Conservation (phyloP, 35 echinoderm and acorn worm genomes). For the Chiridota heheva region DNA sequence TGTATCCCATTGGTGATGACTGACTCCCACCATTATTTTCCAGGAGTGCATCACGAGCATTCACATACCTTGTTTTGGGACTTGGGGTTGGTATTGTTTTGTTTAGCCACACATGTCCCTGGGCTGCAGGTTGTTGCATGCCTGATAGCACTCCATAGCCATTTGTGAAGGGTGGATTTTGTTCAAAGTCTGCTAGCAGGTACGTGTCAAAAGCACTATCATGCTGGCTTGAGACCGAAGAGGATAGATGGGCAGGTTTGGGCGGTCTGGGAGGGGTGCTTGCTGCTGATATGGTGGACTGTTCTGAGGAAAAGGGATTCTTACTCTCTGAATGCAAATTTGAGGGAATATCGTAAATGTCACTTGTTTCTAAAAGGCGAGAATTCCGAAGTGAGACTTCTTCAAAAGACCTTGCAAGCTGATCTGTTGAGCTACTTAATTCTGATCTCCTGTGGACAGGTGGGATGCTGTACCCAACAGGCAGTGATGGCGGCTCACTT, state of each 20-base stretch:
- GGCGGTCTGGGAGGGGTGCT: constrained; percentile 35
- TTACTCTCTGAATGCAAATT: background rate
- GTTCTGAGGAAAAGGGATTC: constrained; percentile 23
- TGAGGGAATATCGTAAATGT: constrained; percentile 36
- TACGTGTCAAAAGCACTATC: constrained; percentile 30
- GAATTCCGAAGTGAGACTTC: constrained; percentile 22
- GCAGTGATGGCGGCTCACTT: background rate
- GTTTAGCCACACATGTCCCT: constrained; percentile 38
- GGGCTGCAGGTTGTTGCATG: constrained; percentile 11
- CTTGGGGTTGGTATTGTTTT: constrained; percentile 25
- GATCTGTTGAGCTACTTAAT: constrained; percentile 35
- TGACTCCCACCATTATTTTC: background rate
- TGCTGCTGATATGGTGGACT: constrained; percentile 1
- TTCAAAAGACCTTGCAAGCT: constrained; percentile 33
- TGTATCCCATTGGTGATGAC: constrained; percentile 30
- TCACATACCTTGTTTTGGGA: constrained; percentile 36
- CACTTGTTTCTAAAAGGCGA: background rate
- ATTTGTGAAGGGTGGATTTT: background rate
- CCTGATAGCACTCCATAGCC: background rate
- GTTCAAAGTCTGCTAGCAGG: background rate
- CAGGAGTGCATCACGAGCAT: constrained; percentile 23
- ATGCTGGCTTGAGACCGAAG: too few species aligned
- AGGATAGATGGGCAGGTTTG: constrained; percentile 20
- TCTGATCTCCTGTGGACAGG: constrained; percentile 6
- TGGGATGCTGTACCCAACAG: background rate